Percentiles rank a stretch among this genome's conserved stretches.
phyloP scores from a whole-genome alignment of 2,888 invertebrate species.

The Desoria tigrina region DNA sequence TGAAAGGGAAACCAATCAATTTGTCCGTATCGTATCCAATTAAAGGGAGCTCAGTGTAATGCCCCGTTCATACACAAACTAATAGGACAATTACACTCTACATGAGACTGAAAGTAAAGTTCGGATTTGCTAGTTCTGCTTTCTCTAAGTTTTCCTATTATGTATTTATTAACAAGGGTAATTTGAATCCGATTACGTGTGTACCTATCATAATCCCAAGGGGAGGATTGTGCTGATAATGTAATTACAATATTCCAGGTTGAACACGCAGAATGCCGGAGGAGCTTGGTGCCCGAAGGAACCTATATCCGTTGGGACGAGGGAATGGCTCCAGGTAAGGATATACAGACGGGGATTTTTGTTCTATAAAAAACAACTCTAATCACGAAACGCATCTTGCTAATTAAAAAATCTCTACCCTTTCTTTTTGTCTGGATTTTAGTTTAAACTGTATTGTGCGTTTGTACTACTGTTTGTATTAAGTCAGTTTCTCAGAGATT shows the following conservation, averaged over 20 bases:
- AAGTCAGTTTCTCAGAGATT: no score
- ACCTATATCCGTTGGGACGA: constrained; percentile 65
- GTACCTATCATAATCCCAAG: background rate
- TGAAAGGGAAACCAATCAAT: no score
- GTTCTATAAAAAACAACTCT: background rate
- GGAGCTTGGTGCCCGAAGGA: constrained; percentile 78
- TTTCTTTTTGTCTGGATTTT: background rate
- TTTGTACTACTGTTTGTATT: no score
- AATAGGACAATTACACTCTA: background rate
- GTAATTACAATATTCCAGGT: constrained; percentile 59
- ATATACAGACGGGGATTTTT: background rate
- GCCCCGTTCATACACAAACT: background rate
- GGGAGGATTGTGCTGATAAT: background rate
- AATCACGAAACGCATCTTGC: constrained; percentile 9
- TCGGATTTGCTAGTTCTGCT: background rate
- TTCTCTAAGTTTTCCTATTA: background rate
- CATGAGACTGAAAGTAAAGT: background rate
- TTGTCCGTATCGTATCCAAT: no score
- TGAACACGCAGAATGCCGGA: constrained; percentile 69
- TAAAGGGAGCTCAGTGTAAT: no score
- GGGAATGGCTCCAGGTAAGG: constrained; percentile 65
- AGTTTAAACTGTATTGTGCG: background rate
- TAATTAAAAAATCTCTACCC: constrained; percentile 13
- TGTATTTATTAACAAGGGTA: constrained; percentile 4
- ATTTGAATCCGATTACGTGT: constrained; percentile 11